Evolutionary conservation across 2,888 invertebrate species (phyloP), one percentile per base, ranked within the genome.

Genomic region (Allophyes oxyacanthae): DNA sequence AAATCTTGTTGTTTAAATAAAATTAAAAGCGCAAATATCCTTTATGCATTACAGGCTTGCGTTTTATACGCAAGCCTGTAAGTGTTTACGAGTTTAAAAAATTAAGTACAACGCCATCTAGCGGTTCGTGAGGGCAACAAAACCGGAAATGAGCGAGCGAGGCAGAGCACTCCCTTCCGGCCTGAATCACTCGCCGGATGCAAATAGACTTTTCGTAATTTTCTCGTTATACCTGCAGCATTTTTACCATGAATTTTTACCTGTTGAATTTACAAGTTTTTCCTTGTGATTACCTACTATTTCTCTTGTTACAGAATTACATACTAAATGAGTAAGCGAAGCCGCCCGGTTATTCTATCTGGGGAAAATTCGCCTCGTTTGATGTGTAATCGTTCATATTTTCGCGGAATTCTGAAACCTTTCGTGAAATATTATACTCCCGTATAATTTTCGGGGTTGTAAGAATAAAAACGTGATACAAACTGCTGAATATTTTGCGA

Each of bases 171-270:
- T 72, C 55, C 49, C 77, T 81, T 84, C 84, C 85, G 80, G 66
- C 38, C 68, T 77, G 72, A 84, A 84, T 85, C 83, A 80, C 72
- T 56, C 46, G 64, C 76, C 80, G 84, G 85, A 85, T 76, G 77
- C 74, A 79, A 82, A 82, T 74, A 79, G 77, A 81, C 79, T 82
- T 83, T 83, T 79, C 71, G 78, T 83, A 84, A 84, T 82, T 84
- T 80, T 75, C 77, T 64, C 73, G 70, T 78, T 78, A 73, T 66
- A 75, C 71, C 68, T 70, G 64, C 37, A 51, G 41, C 38, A 25
- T 48, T 70, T 77, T 71, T 66, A 55, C 54, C 53, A 49, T 68
- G 53, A 67, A 63, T 66, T 75, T 77, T 75, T 67, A 83, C 83
- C 80, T 83, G 83, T 84, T 82, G 82, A 80, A 60, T 77, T 77